Percentiles rank a stretch among this genome's conserved stretches.
phyloP scores from a whole-genome alignment of 2,888 invertebrate genomes.

The Saturnia pavonia region DNA sequence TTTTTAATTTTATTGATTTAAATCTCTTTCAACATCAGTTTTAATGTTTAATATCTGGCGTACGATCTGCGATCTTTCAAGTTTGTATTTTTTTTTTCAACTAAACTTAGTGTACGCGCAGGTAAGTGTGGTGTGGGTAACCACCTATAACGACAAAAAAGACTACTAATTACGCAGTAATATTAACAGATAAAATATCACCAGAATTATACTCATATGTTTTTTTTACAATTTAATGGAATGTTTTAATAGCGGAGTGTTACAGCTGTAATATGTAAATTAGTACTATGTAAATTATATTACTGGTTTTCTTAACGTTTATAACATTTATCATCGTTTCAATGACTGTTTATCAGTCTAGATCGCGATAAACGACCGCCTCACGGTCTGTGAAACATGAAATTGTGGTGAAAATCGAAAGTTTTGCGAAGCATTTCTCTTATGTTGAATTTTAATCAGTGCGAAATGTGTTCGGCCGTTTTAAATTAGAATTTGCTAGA shows the following conservation, averaged over 20 bases:
- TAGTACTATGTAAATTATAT: background rate
- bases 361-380: background rate
- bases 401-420: slow-evolving; percentile 17
- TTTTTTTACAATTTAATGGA: background rate
- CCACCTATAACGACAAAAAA: too few relatives aligned
- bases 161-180: background rate
- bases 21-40: too few relatives aligned
- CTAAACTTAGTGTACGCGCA: too few relatives aligned
- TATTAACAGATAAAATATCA: background rate
- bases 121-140: too few relatives aligned
- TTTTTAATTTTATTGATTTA: too few relatives aligned
- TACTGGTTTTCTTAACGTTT: background rate
- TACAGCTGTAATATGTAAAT: background rate
- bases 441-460: slow-evolving; percentile 2
- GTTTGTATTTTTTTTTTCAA: too few relatives aligned
- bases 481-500: background rate
- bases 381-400: slow-evolving; percentile 13
- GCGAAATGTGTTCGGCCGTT: slow-evolving; percentile 6
- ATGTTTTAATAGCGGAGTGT: background rate
- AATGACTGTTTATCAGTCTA: background rate
- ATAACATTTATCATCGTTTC: background rate
- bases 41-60: too few relatives aligned
- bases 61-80: too few relatives aligned
- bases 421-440: slow-evolving; percentile 19
- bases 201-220: background rate